phyloP scores from a whole-genome alignment of 2,888 invertebrate genomes.

The Eustalomyia histrio region DNA sequence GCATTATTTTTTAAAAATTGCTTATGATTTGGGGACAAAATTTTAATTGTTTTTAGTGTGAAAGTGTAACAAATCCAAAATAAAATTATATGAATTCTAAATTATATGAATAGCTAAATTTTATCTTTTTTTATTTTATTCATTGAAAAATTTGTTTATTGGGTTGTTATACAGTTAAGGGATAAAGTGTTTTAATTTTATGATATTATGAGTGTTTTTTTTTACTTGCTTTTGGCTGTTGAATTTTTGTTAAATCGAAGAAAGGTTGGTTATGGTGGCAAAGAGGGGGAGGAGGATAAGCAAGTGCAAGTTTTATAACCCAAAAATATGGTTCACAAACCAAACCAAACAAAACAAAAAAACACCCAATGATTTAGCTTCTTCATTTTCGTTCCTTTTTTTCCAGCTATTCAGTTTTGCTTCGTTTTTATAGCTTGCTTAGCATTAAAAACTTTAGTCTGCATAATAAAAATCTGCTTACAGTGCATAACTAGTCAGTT shows the following conservation, averaged over 20 bases:
- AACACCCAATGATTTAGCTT: conserved; percentile 16
- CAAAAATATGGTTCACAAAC: conserved; percentile 16
- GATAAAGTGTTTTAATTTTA: conserved; percentile 44
- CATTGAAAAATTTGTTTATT: not conserved
- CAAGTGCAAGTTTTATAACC: conserved; percentile 20
- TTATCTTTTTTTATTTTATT: too few relatives aligned
- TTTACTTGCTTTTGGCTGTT: conserved; percentile 33
- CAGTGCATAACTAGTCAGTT: conserved; percentile 29
- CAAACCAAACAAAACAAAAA: conserved; percentile 1
- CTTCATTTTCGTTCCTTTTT: conserved; percentile 7
- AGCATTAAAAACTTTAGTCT: conserved; percentile 41
- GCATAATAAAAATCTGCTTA: conserved; percentile 44
- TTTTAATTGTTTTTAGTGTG: too few relatives aligned
- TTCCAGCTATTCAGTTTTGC: not conserved
- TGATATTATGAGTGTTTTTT: conserved; percentile 39
- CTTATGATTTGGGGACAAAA: too few relatives aligned
- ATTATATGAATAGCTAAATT: too few relatives aligned
- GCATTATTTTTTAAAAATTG: not conserved
- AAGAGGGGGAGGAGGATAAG: not conserved
- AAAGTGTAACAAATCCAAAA: too few relatives aligned
- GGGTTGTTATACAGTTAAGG: not conserved
- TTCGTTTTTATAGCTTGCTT: conserved; percentile 30
- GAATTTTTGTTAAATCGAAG: not conserved
- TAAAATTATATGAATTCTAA: too few relatives aligned
- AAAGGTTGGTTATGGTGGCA: not conserved